These are phyloP conservation scores for Hypocryptadius cinnamomeus DNA, from an alignment of 2,113 vertebrate genomes.

Conservation along the genomic window DNA sequence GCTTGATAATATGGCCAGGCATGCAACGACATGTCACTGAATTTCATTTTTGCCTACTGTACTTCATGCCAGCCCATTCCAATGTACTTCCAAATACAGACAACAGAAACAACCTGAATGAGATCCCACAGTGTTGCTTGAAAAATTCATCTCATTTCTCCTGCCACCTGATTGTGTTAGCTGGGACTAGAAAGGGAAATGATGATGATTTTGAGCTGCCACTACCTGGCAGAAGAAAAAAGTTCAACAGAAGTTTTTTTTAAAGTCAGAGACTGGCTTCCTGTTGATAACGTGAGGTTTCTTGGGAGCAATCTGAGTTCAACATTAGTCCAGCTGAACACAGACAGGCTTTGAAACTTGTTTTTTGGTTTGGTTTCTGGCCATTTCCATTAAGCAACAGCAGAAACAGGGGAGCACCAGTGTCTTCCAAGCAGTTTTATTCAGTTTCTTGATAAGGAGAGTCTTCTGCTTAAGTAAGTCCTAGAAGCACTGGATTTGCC, in stretches of 20 bases:
- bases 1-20: not conserved
- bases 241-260: not conserved
- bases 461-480: not conserved
- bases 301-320: not conserved
- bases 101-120: not conserved
- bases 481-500: not conserved
- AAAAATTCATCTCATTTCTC: not conserved
- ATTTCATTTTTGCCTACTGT: not conserved
- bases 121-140: not conserved
- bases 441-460: not conserved
- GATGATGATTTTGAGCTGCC: not conserved
- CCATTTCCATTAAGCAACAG: not conserved
- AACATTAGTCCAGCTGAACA: not conserved
- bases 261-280: not conserved
- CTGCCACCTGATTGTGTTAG: not conserved
- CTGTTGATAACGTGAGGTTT: not conserved
- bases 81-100: not conserved
- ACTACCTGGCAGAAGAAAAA: not conserved
- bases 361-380: not conserved
- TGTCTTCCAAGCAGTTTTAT: not conserved
- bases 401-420: not conserved
- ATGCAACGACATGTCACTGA: not conserved
- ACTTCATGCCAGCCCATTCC: not conserved
- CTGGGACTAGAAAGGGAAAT: not conserved
- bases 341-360: not conserved